These are phyloP conservation scores for Serilophus lunatus DNA, from an alignment of 2,113 vertebrate genomes.

Conservation along the genomic window DNA sequence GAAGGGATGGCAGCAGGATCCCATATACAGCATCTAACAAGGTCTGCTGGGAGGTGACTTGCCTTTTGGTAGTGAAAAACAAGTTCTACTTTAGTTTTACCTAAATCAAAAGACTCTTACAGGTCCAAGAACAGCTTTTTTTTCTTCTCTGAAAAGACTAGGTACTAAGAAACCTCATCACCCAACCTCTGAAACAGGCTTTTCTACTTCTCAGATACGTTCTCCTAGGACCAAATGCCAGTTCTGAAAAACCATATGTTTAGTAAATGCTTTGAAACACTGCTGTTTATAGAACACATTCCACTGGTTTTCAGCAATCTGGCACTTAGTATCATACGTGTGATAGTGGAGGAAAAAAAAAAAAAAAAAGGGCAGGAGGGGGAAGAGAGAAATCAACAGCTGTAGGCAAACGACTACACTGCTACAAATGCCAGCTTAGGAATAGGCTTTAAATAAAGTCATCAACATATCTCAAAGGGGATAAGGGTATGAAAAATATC, in stretches of 20 bases:
- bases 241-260: background rate
- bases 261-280: background rate
- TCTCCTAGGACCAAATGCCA: background rate
- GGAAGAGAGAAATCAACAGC: background rate
- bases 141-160: background rate
- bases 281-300: background rate
- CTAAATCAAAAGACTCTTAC: background rate
- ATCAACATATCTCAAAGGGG: background rate
- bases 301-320: background rate
- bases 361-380: no score
- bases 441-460: background rate
- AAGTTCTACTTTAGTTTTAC: background rate
- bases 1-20: background rate
- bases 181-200: background rate
- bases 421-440: background rate
- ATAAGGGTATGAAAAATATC: fast-evolving
- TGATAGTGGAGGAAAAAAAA: background rate
- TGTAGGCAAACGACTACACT: background rate
- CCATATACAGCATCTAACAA: background rate
- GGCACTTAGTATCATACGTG: background rate
- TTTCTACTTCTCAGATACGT: background rate
- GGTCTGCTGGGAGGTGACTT: background rate
- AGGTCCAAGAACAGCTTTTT: background rate
- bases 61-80: background rate
- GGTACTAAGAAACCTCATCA: background rate